A percentile compares a stretch with the other conserved stretches of the same genome.
Conservation (phyloP, 2,888 invertebrate species). For the Drosophila greeni region DNA sequence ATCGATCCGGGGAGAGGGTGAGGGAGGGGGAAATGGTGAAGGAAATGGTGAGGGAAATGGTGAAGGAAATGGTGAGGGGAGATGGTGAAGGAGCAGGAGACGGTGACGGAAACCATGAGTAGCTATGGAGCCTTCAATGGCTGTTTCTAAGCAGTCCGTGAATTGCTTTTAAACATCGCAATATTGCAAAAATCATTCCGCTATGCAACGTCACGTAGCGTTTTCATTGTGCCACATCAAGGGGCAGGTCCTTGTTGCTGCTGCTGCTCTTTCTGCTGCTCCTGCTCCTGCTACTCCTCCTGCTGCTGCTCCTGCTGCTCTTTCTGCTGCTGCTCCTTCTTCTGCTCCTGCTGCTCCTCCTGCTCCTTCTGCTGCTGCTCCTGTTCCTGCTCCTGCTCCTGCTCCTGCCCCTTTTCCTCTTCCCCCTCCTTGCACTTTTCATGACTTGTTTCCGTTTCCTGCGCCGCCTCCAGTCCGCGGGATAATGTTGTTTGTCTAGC, state of each 20-base stretch:
- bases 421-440: conserved; percentile 39
- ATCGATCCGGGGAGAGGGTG: conserved; percentile 2
- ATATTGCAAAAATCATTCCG: conserved; percentile 17
- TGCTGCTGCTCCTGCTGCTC: background rate
- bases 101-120: background rate
- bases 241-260: background rate
- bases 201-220: conserved; percentile 28
- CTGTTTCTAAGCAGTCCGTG: background rate
- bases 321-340: background rate
- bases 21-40: background rate
- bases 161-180: conserved; percentile 15
- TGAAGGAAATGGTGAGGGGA: too few species aligned
- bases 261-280: too few species aligned
- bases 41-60: background rate
- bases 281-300: background rate
- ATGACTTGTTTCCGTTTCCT: conserved; percentile 57
- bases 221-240: background rate
- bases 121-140: background rate
- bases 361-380: conserved; percentile 1
- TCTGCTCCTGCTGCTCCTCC: background rate
- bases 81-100: background rate
- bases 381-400: background rate
- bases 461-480: conserved; percentile 16
- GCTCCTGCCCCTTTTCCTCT: background rate
- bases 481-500: conserved; percentile 38